Percentiles rank a stretch among this genome's conserved stretches.
Evolutionary conservation across 2,113 vertebrate species (phyloP).

Genomic region (Herpailurus yagouaroundi): DNA sequence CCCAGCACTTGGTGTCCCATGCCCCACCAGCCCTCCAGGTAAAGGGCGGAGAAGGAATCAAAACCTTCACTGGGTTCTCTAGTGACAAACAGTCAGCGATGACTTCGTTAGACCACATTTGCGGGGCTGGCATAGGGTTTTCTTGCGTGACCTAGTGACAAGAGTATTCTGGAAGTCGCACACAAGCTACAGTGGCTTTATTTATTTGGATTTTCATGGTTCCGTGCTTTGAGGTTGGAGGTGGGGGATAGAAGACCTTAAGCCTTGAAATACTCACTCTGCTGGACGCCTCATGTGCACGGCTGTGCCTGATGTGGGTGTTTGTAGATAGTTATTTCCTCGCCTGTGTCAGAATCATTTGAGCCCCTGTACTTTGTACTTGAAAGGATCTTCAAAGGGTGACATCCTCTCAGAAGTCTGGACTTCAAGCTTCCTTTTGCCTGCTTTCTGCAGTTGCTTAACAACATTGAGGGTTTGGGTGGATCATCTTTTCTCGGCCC

Average conservation of each 20-base stretch:
- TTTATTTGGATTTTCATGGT: background rate
- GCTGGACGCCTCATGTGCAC: background rate
- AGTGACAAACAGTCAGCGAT: background rate
- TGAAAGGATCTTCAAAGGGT: conserved; percentile 72
- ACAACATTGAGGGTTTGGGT: background rate
- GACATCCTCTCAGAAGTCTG: conserved; percentile 53
- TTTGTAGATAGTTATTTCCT: conserved; percentile 63
- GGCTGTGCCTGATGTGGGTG: background rate
- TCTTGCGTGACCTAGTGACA: conserved; percentile 34
- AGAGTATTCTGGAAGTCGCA: conserved; percentile 39
- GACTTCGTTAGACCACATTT: fast-evolving
- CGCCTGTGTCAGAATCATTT: conserved; percentile 30
- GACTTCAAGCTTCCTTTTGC: conserved; percentile 36
- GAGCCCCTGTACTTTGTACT: conserved; percentile 52
- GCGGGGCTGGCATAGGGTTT: background rate
- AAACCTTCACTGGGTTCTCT: background rate
- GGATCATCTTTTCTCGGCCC: conserved; percentile 41
- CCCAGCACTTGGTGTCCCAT: fast-evolving
- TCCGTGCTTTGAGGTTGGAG: conserved; percentile 49
- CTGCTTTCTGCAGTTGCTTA: conserved; percentile 22
- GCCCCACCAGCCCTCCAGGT: background rate
- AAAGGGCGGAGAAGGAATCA: background rate
- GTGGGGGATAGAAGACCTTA: background rate
- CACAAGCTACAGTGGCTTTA: background rate
- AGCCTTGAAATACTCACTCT: conserved; percentile 11